phyloP scores from a whole-genome alignment of 2,113 vertebrate genomes.

The Megaceryle torquata region DNA sequence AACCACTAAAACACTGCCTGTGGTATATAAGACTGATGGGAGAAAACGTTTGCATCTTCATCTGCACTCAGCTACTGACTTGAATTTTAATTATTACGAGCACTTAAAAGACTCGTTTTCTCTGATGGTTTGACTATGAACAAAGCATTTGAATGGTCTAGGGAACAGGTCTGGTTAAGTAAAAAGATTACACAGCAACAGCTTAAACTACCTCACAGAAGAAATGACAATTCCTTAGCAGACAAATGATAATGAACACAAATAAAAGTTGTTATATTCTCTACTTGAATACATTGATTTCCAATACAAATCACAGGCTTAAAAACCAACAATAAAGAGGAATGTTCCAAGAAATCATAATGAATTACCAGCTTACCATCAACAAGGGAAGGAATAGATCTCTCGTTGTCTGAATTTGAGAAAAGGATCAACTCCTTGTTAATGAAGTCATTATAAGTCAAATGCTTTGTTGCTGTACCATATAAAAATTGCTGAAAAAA shows the following conservation, averaged over 20 bases:
- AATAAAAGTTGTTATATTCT: neutral
- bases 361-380: conserved; percentile 83
- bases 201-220: neutral
- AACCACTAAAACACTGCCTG: neutral
- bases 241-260: neutral
- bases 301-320: neutral
- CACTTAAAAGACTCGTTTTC: neutral
- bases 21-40: neutral
- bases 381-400: conserved; percentile 96
- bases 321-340: neutral
- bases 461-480: conserved; percentile 89
- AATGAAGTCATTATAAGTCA: conserved; percentile 99
- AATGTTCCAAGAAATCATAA: neutral
- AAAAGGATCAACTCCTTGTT: conserved; percentile 99
- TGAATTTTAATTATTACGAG: conserved; percentile 23
- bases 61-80: neutral
- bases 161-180: neutral
- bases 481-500: conserved; percentile 94
- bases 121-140: neutral
- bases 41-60: conserved; percentile 18
- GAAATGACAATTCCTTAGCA: neutral
- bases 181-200: neutral
- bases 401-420: conserved; percentile 98
- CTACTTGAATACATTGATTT: neutral
- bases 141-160: neutral